Evolutionary conservation across 2,113 vertebrate species (phyloP).

Genomic region (Isurus oxyrinchus): DNA sequence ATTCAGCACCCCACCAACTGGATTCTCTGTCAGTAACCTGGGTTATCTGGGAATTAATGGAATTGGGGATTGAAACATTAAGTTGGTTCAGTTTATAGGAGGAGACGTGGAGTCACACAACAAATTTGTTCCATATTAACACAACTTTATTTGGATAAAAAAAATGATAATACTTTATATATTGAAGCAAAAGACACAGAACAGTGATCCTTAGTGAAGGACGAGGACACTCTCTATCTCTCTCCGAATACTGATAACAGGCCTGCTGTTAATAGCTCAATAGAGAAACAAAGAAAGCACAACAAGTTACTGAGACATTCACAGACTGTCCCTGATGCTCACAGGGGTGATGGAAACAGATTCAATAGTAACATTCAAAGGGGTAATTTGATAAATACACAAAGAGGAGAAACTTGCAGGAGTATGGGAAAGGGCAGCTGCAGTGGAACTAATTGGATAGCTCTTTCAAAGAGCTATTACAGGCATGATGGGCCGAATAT

Average conservation of each 20-base stretch:
- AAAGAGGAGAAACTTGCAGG: not conserved
- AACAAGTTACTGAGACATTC: not conserved
- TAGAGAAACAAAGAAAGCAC: not conserved
- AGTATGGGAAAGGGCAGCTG: too few species aligned
- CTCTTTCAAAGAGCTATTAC: not conserved
- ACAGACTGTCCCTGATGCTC: not conserved
- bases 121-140: not conserved
- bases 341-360: not conserved
- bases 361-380: not conserved
- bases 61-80: too few species aligned
- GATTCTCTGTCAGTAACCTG: too few species aligned
- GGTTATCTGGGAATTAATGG: too few species aligned
- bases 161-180: constrained; percentile 19
- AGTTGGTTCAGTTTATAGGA: too few species aligned
- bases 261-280: not conserved
- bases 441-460: not conserved
- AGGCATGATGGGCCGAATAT: not conserved
- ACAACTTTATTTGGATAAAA: constrained; percentile 13
- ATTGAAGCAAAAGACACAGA: constrained; percentile 2
- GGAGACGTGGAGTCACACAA: not conserved
- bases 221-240: not conserved
- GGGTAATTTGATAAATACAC: not conserved
- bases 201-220: not conserved
- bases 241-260: constrained; percentile 9
- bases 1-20: too few species aligned